These are phyloP conservation scores for Echinarachnius parma DNA, from an alignment of 53 echinoderm and acorn worm species.

Conservation along the genomic window DNA sequence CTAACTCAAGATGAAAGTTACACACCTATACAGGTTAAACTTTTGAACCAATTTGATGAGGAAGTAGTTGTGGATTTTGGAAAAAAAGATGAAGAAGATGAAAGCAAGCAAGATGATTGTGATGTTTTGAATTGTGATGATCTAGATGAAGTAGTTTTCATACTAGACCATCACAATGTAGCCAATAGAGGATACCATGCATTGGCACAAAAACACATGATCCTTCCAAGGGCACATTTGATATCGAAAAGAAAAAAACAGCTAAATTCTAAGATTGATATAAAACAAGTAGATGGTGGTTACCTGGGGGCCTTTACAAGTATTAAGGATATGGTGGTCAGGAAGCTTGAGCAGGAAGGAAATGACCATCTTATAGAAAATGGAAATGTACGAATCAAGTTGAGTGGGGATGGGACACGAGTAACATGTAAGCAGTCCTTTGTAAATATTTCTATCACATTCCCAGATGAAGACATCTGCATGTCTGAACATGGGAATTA, in stretches of 20 bases:
- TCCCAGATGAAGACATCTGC: constrained; percentile 41
- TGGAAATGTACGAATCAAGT: constrained; percentile 35
- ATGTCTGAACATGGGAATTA: constrained; percentile 64
- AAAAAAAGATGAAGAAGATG: neutral
- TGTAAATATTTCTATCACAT: constrained; percentile 59
- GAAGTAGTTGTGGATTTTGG: constrained; percentile 19
- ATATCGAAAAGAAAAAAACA: constrained; percentile 20
- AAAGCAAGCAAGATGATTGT: neutral
- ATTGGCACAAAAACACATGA: constrained; percentile 23
- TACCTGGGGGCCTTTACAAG: constrained; percentile 40
- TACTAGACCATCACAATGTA: constrained; percentile 48
- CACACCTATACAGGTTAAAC: constrained; percentile 23
- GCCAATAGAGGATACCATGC: constrained; percentile 46
- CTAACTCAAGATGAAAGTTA: constrained; percentile 20
- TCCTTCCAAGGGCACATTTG: constrained; percentile 16
- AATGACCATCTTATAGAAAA: neutral
- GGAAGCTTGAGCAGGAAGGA: neutral
- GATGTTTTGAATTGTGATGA: constrained; percentile 44
- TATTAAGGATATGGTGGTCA: neutral
- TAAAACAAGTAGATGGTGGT: constrained; percentile 29
- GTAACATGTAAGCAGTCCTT: constrained; percentile 40
- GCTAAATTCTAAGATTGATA: constrained; percentile 25
- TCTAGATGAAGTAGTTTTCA: constrained; percentile 44
- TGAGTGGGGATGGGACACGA: constrained; percentile 52
- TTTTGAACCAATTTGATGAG: constrained; percentile 27